phyloP scores from a whole-genome alignment of 2,797 vertebrate genomes.

The Synanceia verrucosa region DNA sequence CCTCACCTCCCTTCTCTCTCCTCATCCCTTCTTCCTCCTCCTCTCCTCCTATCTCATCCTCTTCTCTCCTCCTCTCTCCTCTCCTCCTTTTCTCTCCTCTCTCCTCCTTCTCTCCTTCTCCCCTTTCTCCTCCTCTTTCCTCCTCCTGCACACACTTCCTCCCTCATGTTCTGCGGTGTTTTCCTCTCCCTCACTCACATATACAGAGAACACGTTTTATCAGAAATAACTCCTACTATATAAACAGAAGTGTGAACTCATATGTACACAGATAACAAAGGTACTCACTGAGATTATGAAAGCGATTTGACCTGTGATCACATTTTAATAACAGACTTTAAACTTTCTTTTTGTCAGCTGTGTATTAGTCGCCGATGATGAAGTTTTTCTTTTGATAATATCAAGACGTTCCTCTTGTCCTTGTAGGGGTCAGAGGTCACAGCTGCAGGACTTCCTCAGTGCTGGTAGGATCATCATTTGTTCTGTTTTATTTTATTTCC shows the following conservation, averaged over 20 bases:
- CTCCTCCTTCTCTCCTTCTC: too few relatives aligned
- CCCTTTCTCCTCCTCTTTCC: background rate
- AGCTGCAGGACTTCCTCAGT: background rate
- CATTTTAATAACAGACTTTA: background rate
- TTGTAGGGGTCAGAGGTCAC: conserved; percentile 13
- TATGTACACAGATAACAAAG: background rate
- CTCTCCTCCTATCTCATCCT: background rate
- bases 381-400: background rate
- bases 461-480: background rate
- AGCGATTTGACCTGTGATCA: background rate
- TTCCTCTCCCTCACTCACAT: background rate
- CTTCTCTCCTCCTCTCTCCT: too few relatives aligned
- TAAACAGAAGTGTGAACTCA: conserved; percentile 12
- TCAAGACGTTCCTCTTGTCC: background rate
- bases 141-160: background rate
- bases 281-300: background rate
- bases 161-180: conserved; percentile 28
- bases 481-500: background rate
- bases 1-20: conserved; percentile 5
- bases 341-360: background rate
- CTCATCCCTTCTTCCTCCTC: background rate
- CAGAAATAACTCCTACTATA: background rate
- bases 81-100: too few relatives aligned
- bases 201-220: conserved; percentile 8
- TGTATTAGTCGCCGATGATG: background rate